These are phyloP conservation scores for Zaprionus inermis DNA, from an alignment of 1,140 invertebrate species.

Conservation along the genomic window DNA sequence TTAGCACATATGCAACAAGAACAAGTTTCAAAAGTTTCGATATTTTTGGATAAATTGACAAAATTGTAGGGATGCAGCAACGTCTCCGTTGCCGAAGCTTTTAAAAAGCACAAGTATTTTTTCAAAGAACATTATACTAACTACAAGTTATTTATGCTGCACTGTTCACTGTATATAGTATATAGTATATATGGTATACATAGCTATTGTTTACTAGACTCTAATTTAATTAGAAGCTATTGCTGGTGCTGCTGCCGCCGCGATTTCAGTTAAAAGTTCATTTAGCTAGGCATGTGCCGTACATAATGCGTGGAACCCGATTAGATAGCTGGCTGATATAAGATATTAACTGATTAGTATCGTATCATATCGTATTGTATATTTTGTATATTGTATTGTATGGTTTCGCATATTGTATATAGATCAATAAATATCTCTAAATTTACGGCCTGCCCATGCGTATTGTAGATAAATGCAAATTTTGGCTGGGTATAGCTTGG, in stretches of 20 bases:
- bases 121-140: constrained; percentile 29
- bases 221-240: constrained; percentile 74
- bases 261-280: constrained; percentile 45
- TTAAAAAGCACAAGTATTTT: constrained; percentile 60
- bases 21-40: constrained; percentile 36
- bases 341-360: constrained; percentile 24
- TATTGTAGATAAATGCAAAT: constrained; percentile 78
- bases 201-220: constrained; percentile 52
- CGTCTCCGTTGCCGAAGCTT: constrained; percentile 48
- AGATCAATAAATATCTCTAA: constrained; percentile 74
- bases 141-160: constrained; percentile 20
- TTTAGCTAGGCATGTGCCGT: constrained; percentile 46
- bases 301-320: constrained; percentile 20
- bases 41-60: constrained; percentile 64
- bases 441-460: constrained; percentile 54
- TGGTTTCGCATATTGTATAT: constrained; percentile 48
- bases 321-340: constrained; percentile 48
- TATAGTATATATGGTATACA: constrained; percentile 3
- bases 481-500: constrained; percentile 74
- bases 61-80: constrained; percentile 69
- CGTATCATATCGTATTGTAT: constrained; percentile 41
- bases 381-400: constrained; percentile 2
- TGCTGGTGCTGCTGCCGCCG: neutral
- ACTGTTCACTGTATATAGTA: constrained; percentile 19
- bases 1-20: constrained; percentile 47